These are phyloP conservation scores for Diuraphis noxia DNA, from an alignment of 1,140 invertebrate species.

Conservation along the genomic window DNA sequence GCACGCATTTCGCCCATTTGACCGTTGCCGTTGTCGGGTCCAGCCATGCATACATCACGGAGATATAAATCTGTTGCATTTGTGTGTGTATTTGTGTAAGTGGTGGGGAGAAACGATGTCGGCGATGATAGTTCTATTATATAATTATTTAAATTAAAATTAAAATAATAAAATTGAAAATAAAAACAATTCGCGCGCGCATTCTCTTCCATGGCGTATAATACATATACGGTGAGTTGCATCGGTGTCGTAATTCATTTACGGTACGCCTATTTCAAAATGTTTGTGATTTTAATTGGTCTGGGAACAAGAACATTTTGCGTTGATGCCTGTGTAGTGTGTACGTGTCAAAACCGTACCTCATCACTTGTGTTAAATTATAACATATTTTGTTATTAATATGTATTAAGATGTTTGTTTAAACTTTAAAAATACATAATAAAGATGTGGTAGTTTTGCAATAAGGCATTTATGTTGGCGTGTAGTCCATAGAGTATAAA, in stretches of 20 bases:
- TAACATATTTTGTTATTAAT: not conserved
- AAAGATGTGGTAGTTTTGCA: not conserved
- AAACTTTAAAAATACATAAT: too few species aligned
- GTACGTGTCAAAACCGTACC: not conserved
- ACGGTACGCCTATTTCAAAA: not conserved
- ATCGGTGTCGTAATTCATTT: constrained; percentile 13
- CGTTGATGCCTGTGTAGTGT: not conserved
- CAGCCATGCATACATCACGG: not conserved
- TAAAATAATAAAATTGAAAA: not conserved
- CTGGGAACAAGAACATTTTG: not conserved
- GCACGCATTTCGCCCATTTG: not conserved
- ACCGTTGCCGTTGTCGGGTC: not conserved
- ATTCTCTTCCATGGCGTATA: not conserved
- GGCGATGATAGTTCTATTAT: not conserved
- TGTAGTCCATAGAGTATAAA: too few species aligned
- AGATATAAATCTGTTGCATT: not conserved
- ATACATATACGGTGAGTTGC: not conserved
- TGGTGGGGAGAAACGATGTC: not conserved
- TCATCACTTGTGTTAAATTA: not conserved
- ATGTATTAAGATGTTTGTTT: constrained; percentile 10
- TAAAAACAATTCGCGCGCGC: not conserved
- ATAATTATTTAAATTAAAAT: constrained; percentile 13
- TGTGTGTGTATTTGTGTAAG: not conserved
- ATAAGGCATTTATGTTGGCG: not conserved
- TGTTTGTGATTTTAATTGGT: constrained; percentile 8